phyloP scores from a whole-genome alignment of 1,140 invertebrate species.

The Bombus huntii region DNA sequence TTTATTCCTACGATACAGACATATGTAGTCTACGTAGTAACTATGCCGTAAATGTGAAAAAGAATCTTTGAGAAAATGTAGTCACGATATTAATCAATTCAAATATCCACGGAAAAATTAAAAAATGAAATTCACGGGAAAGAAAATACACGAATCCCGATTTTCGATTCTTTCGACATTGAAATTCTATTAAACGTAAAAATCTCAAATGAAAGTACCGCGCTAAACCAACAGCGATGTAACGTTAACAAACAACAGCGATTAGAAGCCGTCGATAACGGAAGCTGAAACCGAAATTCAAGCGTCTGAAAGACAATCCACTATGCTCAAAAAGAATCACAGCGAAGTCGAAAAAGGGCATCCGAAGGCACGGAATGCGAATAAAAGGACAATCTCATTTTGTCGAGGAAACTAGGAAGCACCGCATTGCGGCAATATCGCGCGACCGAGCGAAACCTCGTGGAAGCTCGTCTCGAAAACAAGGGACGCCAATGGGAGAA shows the following conservation, averaged over 20 bases:
- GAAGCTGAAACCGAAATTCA: constrained; percentile 4
- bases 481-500: not conserved
- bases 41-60: too few species aligned
- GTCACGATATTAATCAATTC: too few species aligned
- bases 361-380: too few species aligned
- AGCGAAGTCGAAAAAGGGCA: not conserved
- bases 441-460: constrained; percentile 17
- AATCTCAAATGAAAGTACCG: not conserved
- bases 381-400: constrained; percentile 45
- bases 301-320: not conserved
- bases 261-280: too few species aligned
- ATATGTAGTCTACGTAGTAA: too few species aligned
- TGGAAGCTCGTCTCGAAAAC: constrained; percentile 20
- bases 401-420: constrained; percentile 34
- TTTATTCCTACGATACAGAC: too few species aligned
- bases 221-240: not conserved
- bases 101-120: too few species aligned
- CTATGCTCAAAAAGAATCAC: not conserved
- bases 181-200: too few species aligned
- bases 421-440: constrained; percentile 50
- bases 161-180: too few species aligned
- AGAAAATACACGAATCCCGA: too few species aligned
- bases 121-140: too few species aligned
- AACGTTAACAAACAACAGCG: not conserved
- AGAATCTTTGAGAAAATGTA: too few species aligned